Conservation (phyloP, 2,113 vertebrate species). For the Tympanuchus pallidicinctus region DNA sequence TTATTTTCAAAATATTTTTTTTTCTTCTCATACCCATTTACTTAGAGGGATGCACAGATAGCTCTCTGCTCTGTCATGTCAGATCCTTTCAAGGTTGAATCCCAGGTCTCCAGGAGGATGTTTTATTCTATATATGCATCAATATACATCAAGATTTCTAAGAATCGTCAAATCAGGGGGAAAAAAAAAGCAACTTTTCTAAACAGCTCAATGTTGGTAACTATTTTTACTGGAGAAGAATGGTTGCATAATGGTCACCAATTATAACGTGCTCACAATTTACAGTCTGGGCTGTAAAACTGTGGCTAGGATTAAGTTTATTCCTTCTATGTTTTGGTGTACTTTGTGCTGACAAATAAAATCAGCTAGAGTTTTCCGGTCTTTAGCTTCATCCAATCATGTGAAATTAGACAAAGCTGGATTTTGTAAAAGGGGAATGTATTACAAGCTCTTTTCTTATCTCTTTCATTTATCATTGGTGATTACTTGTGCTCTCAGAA, state of each 20-base stretch:
- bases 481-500: not conserved
- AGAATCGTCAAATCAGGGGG: not conserved
- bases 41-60: not conserved
- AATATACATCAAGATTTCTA: not conserved
- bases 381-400: not conserved
- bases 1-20: not conserved
- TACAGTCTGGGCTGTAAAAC: not conserved
- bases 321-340: constrained; percentile 28
- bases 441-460: not conserved
- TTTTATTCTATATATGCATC: not conserved
- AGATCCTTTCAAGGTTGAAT: constrained; percentile 1
- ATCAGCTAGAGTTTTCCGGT: constrained; percentile 3
- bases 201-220: constrained; percentile 4
- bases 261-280: not conserved
- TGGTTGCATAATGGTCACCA: not conserved
- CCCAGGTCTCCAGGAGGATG: not conserved
- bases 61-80: not conserved
- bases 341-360: constrained; percentile 9
- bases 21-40: not conserved
- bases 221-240: not conserved
- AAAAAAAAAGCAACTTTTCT: not conserved
- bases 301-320: not conserved
- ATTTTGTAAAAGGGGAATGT: not conserved
- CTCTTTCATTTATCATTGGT: not conserved
- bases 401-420: not conserved